Base-by-base conservation (phyloP, 2,113 vertebrate species). In the Pituophis catenifer region DNA sequence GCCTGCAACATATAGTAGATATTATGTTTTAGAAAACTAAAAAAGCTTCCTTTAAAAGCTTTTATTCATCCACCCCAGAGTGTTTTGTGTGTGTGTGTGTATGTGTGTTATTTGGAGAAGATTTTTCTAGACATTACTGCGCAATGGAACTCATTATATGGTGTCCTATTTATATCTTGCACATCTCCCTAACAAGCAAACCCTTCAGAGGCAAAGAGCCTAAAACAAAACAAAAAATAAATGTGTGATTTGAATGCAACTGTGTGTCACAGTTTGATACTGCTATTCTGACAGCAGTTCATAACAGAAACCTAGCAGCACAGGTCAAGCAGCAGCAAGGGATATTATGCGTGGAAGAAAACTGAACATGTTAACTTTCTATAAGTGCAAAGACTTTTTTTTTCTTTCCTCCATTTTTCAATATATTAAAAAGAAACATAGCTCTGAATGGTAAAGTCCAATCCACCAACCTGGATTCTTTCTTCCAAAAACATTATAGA, bases 121-220 rank as follows among this genome's bases (percentile, higher is more conserved):
- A 94, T 70, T 94, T 93, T 96, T 95, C 91, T 93, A 92, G 85
- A 38, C 75, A 62, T 90, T 52, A 92, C 92, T 94, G 94, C 90
- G 52, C 95, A 93, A 88, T 0, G 48, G 94, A 94, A 93, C 93
- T 95, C 1, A 1, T 96, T 97, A 96, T 95, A 62, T 96, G 93
- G 96, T 96, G 90, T 96, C 95, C 96, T 97, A 97, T 98, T 98
- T 98, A 98, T 97, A 98, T 96, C 97, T 96, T 2, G 0, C 91
- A 93, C 86, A 90, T 91, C 94, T 96, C 55, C 62, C n/a, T 94
- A 96, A 96, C 95, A 96, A 96, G 93, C 93, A 94, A 93, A 91
- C 86, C 94, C 95, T 95, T 97, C 89, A 95, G 95, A 97, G 96
- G 96, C 90, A 97, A 95, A 95, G 94, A 91, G 0, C 17, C 17